Evolutionary conservation across 2,113 vertebrate genomes (phyloP).

Genomic region (Saccopteryx leptura): DNA sequence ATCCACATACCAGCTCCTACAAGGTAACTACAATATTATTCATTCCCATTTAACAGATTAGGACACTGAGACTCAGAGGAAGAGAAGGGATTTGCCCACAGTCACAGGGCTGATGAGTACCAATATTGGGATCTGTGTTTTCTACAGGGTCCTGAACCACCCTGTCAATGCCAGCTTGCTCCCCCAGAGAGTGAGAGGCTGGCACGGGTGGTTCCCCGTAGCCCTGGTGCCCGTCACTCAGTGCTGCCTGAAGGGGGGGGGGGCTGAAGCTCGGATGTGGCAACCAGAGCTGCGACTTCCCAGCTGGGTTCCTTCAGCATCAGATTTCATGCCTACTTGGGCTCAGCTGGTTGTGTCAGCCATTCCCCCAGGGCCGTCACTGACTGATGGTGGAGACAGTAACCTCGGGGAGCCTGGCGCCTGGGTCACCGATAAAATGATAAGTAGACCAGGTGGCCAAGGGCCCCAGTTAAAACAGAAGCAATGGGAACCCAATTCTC

Average conservation of each 20-base stretch:
- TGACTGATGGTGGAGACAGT: conserved; percentile 45
- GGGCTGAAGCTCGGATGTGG: neutral
- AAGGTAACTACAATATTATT: neutral
- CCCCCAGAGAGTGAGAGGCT: neutral
- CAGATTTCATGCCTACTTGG: neutral
- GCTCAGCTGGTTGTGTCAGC: conserved; percentile 67
- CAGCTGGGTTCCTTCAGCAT: neutral
- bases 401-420: neutral
- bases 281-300: neutral
- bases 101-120: neutral
- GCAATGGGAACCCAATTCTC: conserved; percentile 9
- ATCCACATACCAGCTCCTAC: neutral
- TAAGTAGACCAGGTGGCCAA: conserved; percentile 66
- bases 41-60: neutral
- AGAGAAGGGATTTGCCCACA: neutral
- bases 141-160: neutral
- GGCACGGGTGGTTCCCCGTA: fast-evolving
- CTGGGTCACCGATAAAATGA: conserved; percentile 35
- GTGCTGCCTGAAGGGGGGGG: too few species aligned
- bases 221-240: neutral
- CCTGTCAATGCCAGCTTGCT: neutral
- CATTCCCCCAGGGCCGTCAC: conserved; percentile 48
- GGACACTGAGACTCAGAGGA: neutral
- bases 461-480: conserved; percentile 51
- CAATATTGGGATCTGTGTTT: neutral